phyloP scores from a whole-genome alignment of 2,797 vertebrate species.

The Gephyroberyx darwinii region DNA sequence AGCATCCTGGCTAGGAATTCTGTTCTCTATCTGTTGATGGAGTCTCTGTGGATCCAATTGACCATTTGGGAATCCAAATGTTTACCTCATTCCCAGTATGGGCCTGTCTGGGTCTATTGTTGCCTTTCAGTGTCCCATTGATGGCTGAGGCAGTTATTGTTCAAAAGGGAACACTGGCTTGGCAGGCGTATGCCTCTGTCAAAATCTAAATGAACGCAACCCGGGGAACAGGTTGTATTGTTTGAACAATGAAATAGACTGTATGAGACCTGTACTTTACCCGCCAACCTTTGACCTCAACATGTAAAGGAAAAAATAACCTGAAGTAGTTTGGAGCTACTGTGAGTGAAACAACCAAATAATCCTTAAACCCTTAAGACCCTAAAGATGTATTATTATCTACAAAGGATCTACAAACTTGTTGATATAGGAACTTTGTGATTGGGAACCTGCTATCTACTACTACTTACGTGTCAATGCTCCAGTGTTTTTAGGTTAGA shows the following conservation, averaged over 20 bases:
- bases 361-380: too few relatives aligned
- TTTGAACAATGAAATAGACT: slow-evolving; percentile 27
- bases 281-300: slow-evolving; percentile 7
- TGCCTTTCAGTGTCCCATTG: not conserved
- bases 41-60: slow-evolving; percentile 5
- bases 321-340: slow-evolving; percentile 8
- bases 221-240: slow-evolving; percentile 72
- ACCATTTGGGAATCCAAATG: not conserved
- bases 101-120: not conserved
- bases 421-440: not conserved
- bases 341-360: not conserved
- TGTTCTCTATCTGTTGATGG: not conserved
- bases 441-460: not conserved
- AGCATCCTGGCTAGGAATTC: not conserved
- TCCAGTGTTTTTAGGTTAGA: not conserved
- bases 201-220: slow-evolving; percentile 52
- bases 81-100: not conserved
- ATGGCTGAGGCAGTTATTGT: slow-evolving; percentile 10
- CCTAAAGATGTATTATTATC: not conserved
- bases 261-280: slow-evolving; percentile 29
- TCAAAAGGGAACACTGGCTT: slow-evolving; percentile 48
- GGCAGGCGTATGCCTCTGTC: slow-evolving; percentile 15
- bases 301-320: not conserved
- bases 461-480: not conserved
- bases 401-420: not conserved